Evolutionary conservation across 37 sponge, comb jelly and placozoan species (phyloP), one percentile per base, ranked within the genome.

Genomic region (Amphimedon queenslandica): DNA sequence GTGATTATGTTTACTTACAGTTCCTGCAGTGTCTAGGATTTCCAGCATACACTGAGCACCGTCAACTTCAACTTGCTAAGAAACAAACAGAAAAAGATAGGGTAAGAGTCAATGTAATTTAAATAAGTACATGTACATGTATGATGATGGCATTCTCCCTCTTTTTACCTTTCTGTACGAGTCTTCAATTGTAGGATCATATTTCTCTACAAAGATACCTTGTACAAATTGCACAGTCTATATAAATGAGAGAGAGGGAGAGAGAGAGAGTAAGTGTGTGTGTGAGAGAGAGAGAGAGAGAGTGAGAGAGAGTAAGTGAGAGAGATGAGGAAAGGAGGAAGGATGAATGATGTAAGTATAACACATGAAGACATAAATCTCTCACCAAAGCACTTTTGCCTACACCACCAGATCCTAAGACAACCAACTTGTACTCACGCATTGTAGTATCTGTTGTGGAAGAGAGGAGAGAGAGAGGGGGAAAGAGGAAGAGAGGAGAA

Each of bases 151-250:
- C 57, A 51, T 51, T 34, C 24, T 21, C 42, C 30, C 8, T 28
- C 36, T 21, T 47, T 73, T 75, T 40, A 88, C 98, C 95, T 97
- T 97, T 33, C 98, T 64, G 77, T 97, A 97, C 2, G 98, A 97
- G 57, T 97, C 98, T 56, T 97, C 98, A 57, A 97, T 97, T 20
- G 98, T 97, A 0, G 98, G 98, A 58, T 97, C 98, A 73, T 97
- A 97, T 58, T 97, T 97, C 72, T 97, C 98, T 24, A 97, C 98
- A 71, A 97, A 97, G 32, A 97, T 97, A 4, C 98, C 98, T 80
- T 97, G 98, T 13, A 97, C 98, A 83, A 97, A 97, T 64, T 97
- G 98, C 21, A 97, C 98, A 55, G 98, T 97, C 95, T 96, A 61
- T 13, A 66, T 20, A 39, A 30, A 33, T 8, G 53, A 47, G 53